Evolutionary conservation across 2,888 invertebrate species (phyloP).

Genomic region (Tridacna gigas): DNA sequence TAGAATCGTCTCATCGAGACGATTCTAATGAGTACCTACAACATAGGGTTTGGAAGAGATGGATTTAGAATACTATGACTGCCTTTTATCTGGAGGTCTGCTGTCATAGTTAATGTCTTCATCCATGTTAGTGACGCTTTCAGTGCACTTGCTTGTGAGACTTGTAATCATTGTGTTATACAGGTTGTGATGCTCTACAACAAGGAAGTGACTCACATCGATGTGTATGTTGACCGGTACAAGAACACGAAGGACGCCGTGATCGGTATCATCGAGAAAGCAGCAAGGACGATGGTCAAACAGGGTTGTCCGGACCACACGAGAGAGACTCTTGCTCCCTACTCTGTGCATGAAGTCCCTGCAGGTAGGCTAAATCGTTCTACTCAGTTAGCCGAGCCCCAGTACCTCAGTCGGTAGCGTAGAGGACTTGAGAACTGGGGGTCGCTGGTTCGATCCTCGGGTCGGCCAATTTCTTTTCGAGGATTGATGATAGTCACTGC

Average conservation of each 20-base stretch:
- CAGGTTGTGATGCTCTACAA: slow-evolving; percentile 59
- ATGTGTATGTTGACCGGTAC: slow-evolving; percentile 50
- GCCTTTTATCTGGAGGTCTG: too few relatives aligned
- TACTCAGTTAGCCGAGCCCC: neutral
- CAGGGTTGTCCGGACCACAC: slow-evolving; percentile 47
- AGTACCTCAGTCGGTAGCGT: too few relatives aligned
- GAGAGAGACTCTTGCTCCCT: slow-evolving; percentile 42
- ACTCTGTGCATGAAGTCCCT: slow-evolving; percentile 39
- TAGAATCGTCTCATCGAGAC: too few relatives aligned
- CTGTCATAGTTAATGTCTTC: too few relatives aligned
- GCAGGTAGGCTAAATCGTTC: slow-evolving; percentile 13
- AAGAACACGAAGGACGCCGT: slow-evolving; percentile 41
- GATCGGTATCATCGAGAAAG: slow-evolving; percentile 35
- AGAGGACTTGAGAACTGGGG: too few relatives aligned
- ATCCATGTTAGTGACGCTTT: too few relatives aligned
- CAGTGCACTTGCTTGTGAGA: too few relatives aligned
- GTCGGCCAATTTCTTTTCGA: too few relatives aligned
- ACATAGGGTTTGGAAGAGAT: too few relatives aligned
- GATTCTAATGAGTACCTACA: too few relatives aligned
- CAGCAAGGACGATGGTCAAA: slow-evolving; percentile 34
- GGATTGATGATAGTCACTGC: too few relatives aligned
- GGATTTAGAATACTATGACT: neutral
- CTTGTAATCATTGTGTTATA: neutral
- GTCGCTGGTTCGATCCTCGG: too few relatives aligned
- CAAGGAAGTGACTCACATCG: slow-evolving; percentile 39